Evolutionary conservation across 2,113 vertebrate species (phyloP).

Genomic region (Neoarius graeffei): DNA sequence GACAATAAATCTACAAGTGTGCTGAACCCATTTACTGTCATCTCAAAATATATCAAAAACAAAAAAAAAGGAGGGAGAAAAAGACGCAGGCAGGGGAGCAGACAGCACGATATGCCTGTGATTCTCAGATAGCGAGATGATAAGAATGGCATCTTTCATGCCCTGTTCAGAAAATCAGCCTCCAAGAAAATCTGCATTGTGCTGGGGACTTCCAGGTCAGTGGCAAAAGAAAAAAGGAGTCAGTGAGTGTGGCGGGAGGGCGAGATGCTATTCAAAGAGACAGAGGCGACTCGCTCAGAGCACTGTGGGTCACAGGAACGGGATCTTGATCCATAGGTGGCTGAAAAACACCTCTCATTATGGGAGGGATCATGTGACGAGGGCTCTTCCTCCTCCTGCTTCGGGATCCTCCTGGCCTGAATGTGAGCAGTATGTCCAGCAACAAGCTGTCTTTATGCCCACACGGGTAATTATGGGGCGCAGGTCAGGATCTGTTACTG

Average conservation of each 20-base stretch:
- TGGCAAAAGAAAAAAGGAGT: constrained; percentile 44
- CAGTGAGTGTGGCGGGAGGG: constrained; percentile 54
- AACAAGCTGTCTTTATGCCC: constrained; percentile 81
- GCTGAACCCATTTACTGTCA: constrained; percentile 55
- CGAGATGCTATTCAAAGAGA: constrained; percentile 55
- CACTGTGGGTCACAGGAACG: constrained; percentile 55
- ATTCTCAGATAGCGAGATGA: constrained; percentile 46
- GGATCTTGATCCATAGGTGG: constrained; percentile 47
- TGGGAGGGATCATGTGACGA: constrained; percentile 62
- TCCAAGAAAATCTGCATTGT: constrained; percentile 49
- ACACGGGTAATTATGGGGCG: constrained; percentile 82
- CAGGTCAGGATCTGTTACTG: constrained; percentile 83
- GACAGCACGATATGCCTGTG: constrained; percentile 27
- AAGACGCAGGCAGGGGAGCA: constrained; percentile 21
- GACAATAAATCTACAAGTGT: constrained; percentile 58
- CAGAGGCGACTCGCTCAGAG: constrained; percentile 20
- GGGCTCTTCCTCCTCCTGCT: constrained; percentile 60
- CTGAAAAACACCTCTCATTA: constrained; percentile 53
- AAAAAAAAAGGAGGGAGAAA: background rate
- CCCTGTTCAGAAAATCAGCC: constrained; percentile 47
- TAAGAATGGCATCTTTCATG: constrained; percentile 57
- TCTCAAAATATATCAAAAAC: constrained; percentile 21
- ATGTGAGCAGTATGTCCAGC: constrained; percentile 74
- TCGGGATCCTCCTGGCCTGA: constrained; percentile 62
- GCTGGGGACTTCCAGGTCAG: constrained; percentile 52